A percentile compares a stretch with the other conserved stretches of the same genome.
Conservation (phyloP, 2,888 invertebrate species). For the Acanthococcus lagerstroemiae region DNA sequence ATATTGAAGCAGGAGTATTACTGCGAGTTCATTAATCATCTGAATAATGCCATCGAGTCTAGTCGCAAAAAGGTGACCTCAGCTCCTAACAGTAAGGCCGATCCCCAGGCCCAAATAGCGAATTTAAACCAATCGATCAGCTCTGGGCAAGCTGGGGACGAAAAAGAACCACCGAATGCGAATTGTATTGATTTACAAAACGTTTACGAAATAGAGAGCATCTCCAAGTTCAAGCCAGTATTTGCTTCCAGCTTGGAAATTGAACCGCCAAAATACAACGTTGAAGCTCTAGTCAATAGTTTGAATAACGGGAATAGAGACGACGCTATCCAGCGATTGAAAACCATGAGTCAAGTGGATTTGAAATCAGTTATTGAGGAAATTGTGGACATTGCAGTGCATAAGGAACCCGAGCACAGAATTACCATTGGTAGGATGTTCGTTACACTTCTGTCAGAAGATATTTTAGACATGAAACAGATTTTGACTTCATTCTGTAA, state of each 20-base stretch:
- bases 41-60: neutral
- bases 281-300: conserved; percentile 4
- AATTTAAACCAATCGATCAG: neutral
- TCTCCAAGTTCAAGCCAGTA: conserved; percentile 7
- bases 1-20: conserved; percentile 20
- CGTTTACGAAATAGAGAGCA: conserved; percentile 5
- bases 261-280: neutral
- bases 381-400: neutral
- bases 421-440: conserved; percentile 2
- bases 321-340: conserved; percentile 1
- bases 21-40: conserved; percentile 8
- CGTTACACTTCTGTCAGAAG: neutral
- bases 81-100: neutral
- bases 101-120: neutral
- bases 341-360: neutral
- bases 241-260: neutral
- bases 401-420: conserved; percentile 7
- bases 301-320: neutral
- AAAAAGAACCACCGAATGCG: neutral
- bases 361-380: conserved; percentile 12
- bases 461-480: neutral
- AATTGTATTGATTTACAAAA: conserved; percentile 3
- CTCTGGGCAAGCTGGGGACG: neutral
- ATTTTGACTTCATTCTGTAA: neutral
- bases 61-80: conserved; percentile 2